Percentiles rank a stretch among this genome's conserved stretches.
These are phyloP conservation scores for Alligator mississippiensis DNA, from an alignment of 2,113 vertebrate genomes.

Conservation along the genomic window DNA sequence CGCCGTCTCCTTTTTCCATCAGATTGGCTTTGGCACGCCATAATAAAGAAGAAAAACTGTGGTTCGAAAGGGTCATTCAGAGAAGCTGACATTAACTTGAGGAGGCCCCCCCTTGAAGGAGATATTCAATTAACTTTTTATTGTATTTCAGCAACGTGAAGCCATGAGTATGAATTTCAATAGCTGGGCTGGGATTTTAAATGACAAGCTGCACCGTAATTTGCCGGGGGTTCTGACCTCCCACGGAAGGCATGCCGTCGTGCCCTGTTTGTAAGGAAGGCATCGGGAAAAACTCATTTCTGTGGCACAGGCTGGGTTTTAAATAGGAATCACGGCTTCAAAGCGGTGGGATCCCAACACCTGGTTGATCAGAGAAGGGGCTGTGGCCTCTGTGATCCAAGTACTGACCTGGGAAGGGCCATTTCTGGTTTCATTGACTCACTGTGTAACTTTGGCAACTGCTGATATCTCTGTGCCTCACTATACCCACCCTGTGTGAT, in stretches of 20 bases:
- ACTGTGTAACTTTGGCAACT: not conserved
- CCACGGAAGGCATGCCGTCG: not conserved
- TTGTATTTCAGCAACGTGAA: not conserved
- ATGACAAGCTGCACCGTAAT: not conserved
- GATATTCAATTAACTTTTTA: not conserved
- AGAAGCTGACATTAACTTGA: not conserved
- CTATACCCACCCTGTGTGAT: not conserved
- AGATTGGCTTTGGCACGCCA: not conserved
- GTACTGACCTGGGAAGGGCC: not conserved
- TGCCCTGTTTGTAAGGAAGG: fast-evolving
- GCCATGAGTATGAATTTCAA: fast-evolving
- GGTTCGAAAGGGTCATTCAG: not conserved
- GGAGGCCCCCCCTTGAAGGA: constrained; percentile 3
- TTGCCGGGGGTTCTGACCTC: not conserved
- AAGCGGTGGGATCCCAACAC: fast-evolving
- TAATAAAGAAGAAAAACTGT: not conserved
- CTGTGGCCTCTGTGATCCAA: not conserved
- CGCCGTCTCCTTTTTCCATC: not conserved
- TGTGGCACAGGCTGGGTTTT: not conserved
- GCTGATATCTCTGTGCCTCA: not conserved
- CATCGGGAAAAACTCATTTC: fast-evolving
- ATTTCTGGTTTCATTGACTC: not conserved
- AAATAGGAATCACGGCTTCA: not conserved
- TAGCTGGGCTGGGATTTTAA: constrained; percentile 6
- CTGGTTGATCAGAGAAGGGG: fast-evolving